Base-by-base conservation (phyloP, 2,888 invertebrate species). In the Amblyteles armatorius region DNA sequence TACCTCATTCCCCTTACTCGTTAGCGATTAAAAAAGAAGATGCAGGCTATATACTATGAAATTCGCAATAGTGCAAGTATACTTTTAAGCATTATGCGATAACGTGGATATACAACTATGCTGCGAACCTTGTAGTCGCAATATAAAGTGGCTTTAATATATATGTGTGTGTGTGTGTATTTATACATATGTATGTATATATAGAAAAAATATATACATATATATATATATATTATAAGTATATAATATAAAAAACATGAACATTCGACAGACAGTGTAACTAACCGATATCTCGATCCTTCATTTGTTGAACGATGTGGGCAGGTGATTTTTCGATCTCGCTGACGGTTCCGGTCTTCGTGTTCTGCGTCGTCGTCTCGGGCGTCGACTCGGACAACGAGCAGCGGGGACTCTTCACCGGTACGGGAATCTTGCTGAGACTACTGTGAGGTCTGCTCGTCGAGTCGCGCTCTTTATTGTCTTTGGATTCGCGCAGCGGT, bases 341-440 rank as follows among this genome's bases (percentile, higher is more conserved):
- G 72, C 90, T 91, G 55, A 88, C 91, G 65, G 91, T 90, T 40
- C 89, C 91, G 69, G 91, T 92, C 86, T 89, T 90, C 44, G 90
- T 92, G 87, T 91, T 84, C 68, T 86, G 90, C 80, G 89, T 91
- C 84, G 92, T 92, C 76, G 90, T 92, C 84, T 93, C 92, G 13
- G 93, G 93, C 57, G 92, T 92, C 11, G 93, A 93, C 76, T 92
- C 92, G 33, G 93, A 93, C 44, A 94, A 67, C 29, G 93, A 94
- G 78, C 93, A 92, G 84, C 93, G 89, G 71, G 94, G 93, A 89
- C 92, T 93, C 88, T 92, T 94, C 11, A 95, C 95, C 44, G 96
- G 95, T 79, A 96, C 95, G 82, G 96, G 96, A 91, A 96, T 96
- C 94, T 96, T 96, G 91, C 96, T 96, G 86, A 91, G 87, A 77